Base-by-base conservation (phyloP, 2,797 vertebrate genomes). In the Microhierax caerulescens region DNA sequence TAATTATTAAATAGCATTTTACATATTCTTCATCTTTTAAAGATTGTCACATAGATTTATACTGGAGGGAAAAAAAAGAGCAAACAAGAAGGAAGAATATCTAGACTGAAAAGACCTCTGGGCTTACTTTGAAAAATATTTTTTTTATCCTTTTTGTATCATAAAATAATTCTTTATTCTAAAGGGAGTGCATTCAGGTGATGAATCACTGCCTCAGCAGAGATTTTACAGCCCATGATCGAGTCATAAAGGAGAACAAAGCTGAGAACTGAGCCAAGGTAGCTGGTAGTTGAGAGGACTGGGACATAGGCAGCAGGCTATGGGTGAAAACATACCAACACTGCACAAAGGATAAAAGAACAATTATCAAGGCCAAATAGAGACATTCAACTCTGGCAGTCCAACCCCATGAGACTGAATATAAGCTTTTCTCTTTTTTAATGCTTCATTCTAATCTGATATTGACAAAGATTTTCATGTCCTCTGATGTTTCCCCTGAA, bases 161-260 rank as follows among this genome's bases (percentile, higher is more conserved):
- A 87, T 45, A 75, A 74, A 91, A 91, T 91, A 74, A 63, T 25
- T 68, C 32, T 87, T 95, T 85, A 69, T 88, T 90, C 78, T 93
- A 91, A 94, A 96, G 73, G 47, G 47, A 95, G 73, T 30, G 9
- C 63, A 88, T 82, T 92, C 72, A 91, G 78, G 64, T 94, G 80
- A 95, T 95, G 95, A 95, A 85, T 97, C 95, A 95, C 53, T 78
- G 85, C 83, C 85, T 85, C 92, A 64, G 72, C 76, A 86, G 81
- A 95, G 85, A 91, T 81, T 92, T 89, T 93, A 39, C 48, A 84
- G 86, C 30, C 30, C 13, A 2, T 60, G 86, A 94, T 89, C 96
- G 94, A 97, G 61, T 96, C 95, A 97, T 88, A 95, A 95, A 95
- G 87, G 68, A 86, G 74, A 94, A 93, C 85, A 95, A 92, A 95